Conservation (phyloP, 2,797 vertebrate species). For the Percopsis omiscomaycus region DNA sequence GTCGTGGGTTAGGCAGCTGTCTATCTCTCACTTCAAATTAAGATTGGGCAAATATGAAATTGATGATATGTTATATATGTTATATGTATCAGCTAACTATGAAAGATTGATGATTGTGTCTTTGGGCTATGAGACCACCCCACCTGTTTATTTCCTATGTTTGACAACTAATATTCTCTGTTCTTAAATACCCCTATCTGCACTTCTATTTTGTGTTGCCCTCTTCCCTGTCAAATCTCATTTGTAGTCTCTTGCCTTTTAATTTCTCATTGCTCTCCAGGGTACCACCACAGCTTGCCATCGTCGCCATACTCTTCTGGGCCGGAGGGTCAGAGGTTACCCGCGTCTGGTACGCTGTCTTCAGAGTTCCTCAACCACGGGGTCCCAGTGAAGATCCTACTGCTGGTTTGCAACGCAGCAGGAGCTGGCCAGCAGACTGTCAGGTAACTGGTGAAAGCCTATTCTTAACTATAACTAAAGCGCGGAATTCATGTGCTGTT, state of each 20-base stretch:
- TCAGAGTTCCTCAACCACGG: conserved; percentile 82
- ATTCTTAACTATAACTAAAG: too few species aligned
- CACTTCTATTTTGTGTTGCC: neutral
- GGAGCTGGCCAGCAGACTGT: conserved; percentile 79
- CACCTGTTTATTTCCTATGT: neutral
- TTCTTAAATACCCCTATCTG: neutral
- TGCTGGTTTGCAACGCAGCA: conserved; percentile 88
- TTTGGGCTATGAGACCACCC: neutral
- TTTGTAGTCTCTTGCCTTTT: neutral
- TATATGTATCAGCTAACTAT: conserved; percentile 14
- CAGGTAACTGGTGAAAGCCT: conserved; percentile 74
- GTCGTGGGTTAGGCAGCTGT: neutral
- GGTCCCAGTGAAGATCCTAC: conserved; percentile 74
- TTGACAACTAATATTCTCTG: conserved; percentile 3
- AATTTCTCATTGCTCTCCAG: conserved; percentile 58
- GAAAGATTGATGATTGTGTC: neutral
- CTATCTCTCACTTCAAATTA: neutral
- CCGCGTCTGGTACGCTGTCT: conserved; percentile 74
- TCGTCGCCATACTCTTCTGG: conserved; percentile 76
- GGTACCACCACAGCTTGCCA: conserved; percentile 85
- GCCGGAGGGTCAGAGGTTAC: conserved; percentile 72
- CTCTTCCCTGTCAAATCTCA: neutral
- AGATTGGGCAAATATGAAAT: too few species aligned
- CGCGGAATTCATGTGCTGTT: too few species aligned
- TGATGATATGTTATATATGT: neutral